phyloP scores from a whole-genome alignment of 2,888 invertebrate genomes.

The Drosophila suboccidentalis region DNA sequence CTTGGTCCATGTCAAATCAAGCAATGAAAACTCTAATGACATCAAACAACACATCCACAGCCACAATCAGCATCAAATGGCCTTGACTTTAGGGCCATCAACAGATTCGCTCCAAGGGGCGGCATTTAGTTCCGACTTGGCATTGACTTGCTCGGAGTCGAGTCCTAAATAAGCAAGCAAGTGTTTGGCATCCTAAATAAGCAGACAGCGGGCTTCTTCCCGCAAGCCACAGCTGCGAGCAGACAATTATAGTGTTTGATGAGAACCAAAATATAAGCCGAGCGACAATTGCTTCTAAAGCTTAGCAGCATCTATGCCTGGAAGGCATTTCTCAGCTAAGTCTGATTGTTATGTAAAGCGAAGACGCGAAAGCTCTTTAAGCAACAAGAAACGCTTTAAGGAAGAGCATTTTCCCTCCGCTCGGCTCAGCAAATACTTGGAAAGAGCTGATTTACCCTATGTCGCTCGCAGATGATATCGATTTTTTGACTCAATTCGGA shows the following conservation, averaged over 20 bases:
- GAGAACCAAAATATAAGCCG: slow-evolving; percentile 1
- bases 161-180: slow-evolving; percentile 30
- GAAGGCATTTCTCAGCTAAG: not conserved
- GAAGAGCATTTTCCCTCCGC: not conserved
- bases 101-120: not conserved
- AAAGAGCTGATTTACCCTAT: slow-evolving; percentile 15
- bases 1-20: slow-evolving; percentile 45
- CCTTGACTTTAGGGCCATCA: slow-evolving; percentile 35
- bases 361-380: slow-evolving; percentile 9
- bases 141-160: slow-evolving; percentile 1
- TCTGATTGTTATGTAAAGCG: slow-evolving; percentile 10
- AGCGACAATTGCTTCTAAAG: slow-evolving; percentile 7
- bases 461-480: slow-evolving; percentile 23
- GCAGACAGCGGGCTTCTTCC: slow-evolving; percentile 14
- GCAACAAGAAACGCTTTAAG: slow-evolving; percentile 15
- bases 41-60: slow-evolving; percentile 15
- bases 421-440: slow-evolving; percentile 11
- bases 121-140: not conserved
- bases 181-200: slow-evolving; percentile 47
- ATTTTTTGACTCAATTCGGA: slow-evolving; percentile 32
- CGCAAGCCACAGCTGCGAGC: not conserved
- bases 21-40: slow-evolving; percentile 63
- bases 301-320: slow-evolving; percentile 2
- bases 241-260: slow-evolving; percentile 13
- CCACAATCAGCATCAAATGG: slow-evolving; percentile 27